A percentile compares a stretch with the other conserved stretches of the same genome.
Conservation (phyloP, 2,888 invertebrate genomes). For the Drosophila kambysellisi region DNA sequence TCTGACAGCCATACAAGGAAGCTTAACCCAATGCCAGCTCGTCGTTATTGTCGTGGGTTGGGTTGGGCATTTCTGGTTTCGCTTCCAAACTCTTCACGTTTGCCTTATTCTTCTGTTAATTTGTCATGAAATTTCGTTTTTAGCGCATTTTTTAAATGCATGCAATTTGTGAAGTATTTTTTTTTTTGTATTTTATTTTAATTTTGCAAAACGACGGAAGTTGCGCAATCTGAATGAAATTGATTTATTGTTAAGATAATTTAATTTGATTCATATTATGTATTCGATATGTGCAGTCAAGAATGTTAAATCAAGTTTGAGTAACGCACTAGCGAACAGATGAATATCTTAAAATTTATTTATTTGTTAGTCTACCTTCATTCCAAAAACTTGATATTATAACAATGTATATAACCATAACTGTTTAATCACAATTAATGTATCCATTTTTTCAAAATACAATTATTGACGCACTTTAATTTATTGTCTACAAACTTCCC, state of each 20-base stretch:
- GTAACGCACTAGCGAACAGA: too few species aligned
- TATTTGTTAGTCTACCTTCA: not conserved
- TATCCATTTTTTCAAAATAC: too few species aligned
- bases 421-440: fast-evolving
- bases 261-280: not conserved
- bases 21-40: constrained; percentile 58
- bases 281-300: not conserved
- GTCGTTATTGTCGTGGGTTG: constrained; percentile 31
- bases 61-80: constrained; percentile 42
- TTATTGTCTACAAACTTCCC: not conserved
- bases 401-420: not conserved
- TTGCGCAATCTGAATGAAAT: not conserved
- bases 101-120: constrained; percentile 61
- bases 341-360: not conserved
- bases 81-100: constrained; percentile 7
- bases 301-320: not conserved
- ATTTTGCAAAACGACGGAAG: constrained; percentile 4
- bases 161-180: constrained; percentile 26
- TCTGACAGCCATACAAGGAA: constrained; percentile 77
- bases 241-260: not conserved
- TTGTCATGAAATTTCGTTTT: constrained; percentile 73
- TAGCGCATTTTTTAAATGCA: constrained; percentile 65
- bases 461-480: not conserved
- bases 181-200: not conserved
- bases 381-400: not conserved